Evolutionary conservation across 2,113 vertebrate species (phyloP).

Genomic region (Choloepus hoffmanni): DNA sequence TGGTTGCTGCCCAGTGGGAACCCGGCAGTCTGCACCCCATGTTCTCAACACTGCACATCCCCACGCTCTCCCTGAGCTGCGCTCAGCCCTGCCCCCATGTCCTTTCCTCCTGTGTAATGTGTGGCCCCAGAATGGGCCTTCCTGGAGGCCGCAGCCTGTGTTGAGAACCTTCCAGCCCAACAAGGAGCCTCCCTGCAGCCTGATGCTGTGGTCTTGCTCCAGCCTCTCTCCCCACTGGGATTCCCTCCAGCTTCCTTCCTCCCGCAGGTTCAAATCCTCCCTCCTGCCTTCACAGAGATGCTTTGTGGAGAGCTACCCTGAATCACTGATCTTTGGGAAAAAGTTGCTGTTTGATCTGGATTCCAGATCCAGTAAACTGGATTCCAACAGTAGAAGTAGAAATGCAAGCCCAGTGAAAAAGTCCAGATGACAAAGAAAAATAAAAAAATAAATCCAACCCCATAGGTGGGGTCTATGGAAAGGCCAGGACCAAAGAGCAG

Average conservation of each 20-base stretch:
- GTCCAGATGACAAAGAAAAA: not conserved
- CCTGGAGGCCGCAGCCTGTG: not conserved
- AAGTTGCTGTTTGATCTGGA: not conserved
- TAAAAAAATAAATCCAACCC: not conserved
- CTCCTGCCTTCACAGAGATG: not conserved
- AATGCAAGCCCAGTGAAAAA: not conserved
- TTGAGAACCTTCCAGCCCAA: not conserved
- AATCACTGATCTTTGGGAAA: not conserved
- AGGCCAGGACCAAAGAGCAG: rapidly evolving
- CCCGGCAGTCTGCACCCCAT: not conserved
- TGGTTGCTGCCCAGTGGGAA: not conserved
- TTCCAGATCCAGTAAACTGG: not conserved
- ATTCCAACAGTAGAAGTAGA: not conserved
- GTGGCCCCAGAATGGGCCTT: not conserved
- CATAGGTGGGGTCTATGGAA: rapidly evolving
- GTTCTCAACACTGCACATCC: not conserved
- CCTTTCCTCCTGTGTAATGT: not conserved
- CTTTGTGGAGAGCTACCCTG: not conserved
- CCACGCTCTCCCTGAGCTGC: not conserved
- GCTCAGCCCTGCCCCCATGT: not conserved
- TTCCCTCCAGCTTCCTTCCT: not conserved
- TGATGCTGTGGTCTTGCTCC: not conserved
- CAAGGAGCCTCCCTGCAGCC: not conserved
- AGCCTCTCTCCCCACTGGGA: not conserved
- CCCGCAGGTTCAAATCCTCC: not conserved